Base-by-base conservation (phyloP, 2,113 vertebrate genomes). In the Todiramphus chloris region DNA sequence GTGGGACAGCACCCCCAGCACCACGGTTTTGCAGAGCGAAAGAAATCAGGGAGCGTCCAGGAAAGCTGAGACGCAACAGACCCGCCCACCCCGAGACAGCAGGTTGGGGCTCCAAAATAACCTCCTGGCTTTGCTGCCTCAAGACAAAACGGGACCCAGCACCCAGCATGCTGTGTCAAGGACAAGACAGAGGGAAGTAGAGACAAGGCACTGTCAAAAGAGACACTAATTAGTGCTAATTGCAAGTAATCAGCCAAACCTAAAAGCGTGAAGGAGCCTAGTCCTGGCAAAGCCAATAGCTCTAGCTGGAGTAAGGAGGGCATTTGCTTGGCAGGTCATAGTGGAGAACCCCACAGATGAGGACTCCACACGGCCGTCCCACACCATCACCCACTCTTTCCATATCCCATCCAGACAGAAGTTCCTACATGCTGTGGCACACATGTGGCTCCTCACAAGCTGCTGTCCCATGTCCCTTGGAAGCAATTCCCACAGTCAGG, bases 161-260 rank as follows among this genome's bases (percentile, higher is more conserved):
- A 83, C 6, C 3, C 43, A 64, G 78, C 0, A 0, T 13, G 53
- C 19, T 9, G 30, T 37, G 68, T 60, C 53, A 56, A 72, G 77
- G 51, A 53, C n/a, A 41, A 77, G 63, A 50, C 28, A 51, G 5
- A 11, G 74, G 81, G 37, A 63, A 82, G 51, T 7, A 87, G 70
- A 70, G 88, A 90, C 70, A 79, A 76, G 70, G 83, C 79, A 59
- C 67, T 95, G 92, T 88, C 92, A 86, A 74, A 81, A 92, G 67
- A 95, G 88, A 90, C 70, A 80, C 56, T 94, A 81, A 95, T 95
- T 89, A 81, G 35, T 87, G 64, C 60, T 94, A 95, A 89, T 92
- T 96, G 95, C 91, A 89, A 89, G 41, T 62, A 83, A 70, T 35
- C 69, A 41, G 80, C 59, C 63, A 58, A 62, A 89, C 37, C 77